These are phyloP conservation scores for Callosobruchus maculatus DNA, from an alignment of 2,888 invertebrate genomes.

Conservation along the genomic window DNA sequence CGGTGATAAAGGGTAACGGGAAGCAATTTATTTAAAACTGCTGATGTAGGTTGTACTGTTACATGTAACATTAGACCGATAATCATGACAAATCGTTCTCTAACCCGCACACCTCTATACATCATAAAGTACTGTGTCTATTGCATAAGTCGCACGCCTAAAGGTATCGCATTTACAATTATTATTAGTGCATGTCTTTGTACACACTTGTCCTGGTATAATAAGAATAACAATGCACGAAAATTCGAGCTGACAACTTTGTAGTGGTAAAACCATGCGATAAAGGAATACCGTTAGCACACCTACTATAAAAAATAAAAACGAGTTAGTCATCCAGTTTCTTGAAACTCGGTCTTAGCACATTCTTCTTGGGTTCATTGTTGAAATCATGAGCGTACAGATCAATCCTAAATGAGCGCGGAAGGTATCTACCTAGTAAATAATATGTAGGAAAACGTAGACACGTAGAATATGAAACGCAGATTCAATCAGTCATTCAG, in stretches of 20 bases:
- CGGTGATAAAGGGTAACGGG: too few relatives aligned
- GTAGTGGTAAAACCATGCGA: not conserved
- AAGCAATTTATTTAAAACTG: too few relatives aligned
- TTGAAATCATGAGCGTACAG: not conserved
- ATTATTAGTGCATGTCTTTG: not conserved
- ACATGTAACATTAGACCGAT: too few relatives aligned
- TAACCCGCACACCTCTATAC: not conserved
- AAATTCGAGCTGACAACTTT: not conserved
- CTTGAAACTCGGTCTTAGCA: not conserved
- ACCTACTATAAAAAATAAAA: not conserved
- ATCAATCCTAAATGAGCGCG: not conserved
- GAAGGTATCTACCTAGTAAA: too few relatives aligned
- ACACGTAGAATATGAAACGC: too few relatives aligned
- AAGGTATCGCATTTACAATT: not conserved
- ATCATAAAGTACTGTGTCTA: not conserved
- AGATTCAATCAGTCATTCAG: too few relatives aligned
- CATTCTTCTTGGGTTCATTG: not conserved
- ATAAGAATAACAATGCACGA: not conserved
- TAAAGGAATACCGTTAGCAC: not conserved
- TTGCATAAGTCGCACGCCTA: not conserved
- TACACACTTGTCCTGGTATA: not conserved
- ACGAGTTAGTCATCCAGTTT: not conserved
- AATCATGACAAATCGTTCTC: not conserved
- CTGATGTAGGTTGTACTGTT: too few relatives aligned
- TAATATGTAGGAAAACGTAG: too few relatives aligned